Conservation (phyloP, 2,113 vertebrate species). For the Cyanistes caeruleus region DNA sequence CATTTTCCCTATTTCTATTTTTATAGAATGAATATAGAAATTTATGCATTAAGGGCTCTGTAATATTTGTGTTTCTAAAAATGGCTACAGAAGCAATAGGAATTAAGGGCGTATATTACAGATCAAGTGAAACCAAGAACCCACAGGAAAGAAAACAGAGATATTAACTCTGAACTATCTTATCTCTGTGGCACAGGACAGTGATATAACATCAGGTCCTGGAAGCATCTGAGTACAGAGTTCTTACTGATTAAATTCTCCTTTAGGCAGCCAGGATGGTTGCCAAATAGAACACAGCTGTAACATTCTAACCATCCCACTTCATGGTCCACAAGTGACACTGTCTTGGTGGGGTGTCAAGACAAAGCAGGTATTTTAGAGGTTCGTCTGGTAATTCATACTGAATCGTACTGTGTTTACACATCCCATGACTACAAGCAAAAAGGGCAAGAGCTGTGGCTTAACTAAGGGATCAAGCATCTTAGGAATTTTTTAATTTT, state of each 20-base stretch:
- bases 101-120: not conserved
- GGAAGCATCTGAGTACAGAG: not conserved
- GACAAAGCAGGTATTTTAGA: not conserved
- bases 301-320: not conserved
- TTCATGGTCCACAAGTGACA: not conserved
- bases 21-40: too few relatives aligned
- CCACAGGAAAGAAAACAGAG: not conserved
- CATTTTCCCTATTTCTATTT: not conserved
- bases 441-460: not conserved
- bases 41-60: not conserved
- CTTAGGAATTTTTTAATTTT: not conserved
- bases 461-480: not conserved
- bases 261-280: not conserved
- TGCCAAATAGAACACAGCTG: not conserved
- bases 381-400: rapidly evolving
- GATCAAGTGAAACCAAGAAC: not conserved
- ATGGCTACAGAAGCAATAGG: not conserved
- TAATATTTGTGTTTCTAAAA: not conserved
- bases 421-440: not conserved
- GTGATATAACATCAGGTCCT: not conserved
- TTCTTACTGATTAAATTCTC: not conserved
- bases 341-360: not conserved
- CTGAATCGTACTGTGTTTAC: not conserved
- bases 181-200: not conserved
- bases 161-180: not conserved